Evolutionary conservation across 2,888 invertebrate species (phyloP).

Genomic region (Tridacna crocea): DNA sequence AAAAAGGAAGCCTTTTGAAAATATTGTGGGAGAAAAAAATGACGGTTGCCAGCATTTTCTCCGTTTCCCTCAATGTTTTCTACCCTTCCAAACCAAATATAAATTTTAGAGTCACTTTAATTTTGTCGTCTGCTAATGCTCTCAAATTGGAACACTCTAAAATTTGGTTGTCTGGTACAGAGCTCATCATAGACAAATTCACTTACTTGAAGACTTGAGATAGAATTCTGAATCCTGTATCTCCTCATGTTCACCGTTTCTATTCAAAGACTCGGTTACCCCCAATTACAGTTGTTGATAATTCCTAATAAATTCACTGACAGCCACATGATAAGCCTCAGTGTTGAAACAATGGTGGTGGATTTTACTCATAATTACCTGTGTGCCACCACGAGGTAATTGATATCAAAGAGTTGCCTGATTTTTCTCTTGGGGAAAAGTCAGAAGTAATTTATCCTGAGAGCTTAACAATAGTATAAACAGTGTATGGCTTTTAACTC

Average conservation of each 20-base stretch:
- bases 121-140: too few species aligned
- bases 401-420: not conserved
- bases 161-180: too few species aligned
- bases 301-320: conserved; percentile 9
- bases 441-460: conserved; percentile 6
- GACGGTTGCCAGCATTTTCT: too few species aligned
- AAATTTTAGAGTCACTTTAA: too few species aligned
- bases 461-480: conserved; percentile 6
- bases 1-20: too few species aligned
- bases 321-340: conserved; percentile 2
- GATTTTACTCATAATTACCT: conserved; percentile 8
- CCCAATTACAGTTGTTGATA: conserved; percentile 12
- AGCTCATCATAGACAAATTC: too few species aligned
- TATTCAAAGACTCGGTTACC: not conserved
- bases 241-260: not conserved
- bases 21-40: too few species aligned
- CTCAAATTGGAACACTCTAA: too few species aligned
- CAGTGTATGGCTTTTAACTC: not conserved
- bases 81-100: too few species aligned
- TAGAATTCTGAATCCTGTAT: not conserved
- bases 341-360: conserved; percentile 5
- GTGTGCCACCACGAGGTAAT: not conserved
- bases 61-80: too few species aligned
- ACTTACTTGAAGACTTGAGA: too few species aligned
- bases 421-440: conserved; percentile 1